phyloP scores from a whole-genome alignment of 2,888 invertebrate genomes.

The Shargacucullia verbasci region DNA sequence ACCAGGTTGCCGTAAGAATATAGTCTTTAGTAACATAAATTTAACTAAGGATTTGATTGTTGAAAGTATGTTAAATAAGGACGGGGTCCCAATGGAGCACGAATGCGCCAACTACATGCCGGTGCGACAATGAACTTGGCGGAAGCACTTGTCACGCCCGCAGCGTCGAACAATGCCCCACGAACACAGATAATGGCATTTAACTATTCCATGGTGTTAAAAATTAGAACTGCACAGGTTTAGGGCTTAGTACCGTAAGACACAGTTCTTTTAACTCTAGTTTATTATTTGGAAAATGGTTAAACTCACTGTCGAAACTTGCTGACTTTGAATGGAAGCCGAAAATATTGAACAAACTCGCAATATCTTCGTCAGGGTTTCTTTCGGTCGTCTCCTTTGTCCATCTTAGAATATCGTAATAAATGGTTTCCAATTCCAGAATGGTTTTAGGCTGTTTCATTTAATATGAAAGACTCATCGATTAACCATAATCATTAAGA shows the following conservation, averaged over 20 bases:
- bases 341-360: no score
- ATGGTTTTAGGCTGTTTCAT: background rate
- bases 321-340: background rate
- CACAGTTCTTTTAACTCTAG: slow-evolving; percentile 1
- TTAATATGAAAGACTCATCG: slow-evolving; percentile 8
- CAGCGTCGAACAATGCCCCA: slow-evolving; percentile 81
- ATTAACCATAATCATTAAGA: slow-evolving; percentile 25
- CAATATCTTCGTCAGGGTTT: no score
- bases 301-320: background rate
- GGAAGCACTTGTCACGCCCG: slow-evolving; percentile 87
- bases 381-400: no score
- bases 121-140: slow-evolving; percentile 87
- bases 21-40: background rate
- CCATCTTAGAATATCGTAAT: no score
- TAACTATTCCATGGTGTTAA: slow-evolving; percentile 60
- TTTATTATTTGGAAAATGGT: background rate
- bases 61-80: slow-evolving; percentile 57
- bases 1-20: background rate
- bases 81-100: slow-evolving; percentile 64
- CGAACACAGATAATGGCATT: slow-evolving; percentile 73
- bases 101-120: slow-evolving; percentile 54
- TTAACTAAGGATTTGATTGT: slow-evolving; percentile 9
- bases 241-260: slow-evolving; percentile 25
- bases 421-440: no score
- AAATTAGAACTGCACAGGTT: slow-evolving; percentile 49